Evolutionary conservation across 2,888 invertebrate species (phyloP).

Genomic region (Callinectes sapidus): DNA sequence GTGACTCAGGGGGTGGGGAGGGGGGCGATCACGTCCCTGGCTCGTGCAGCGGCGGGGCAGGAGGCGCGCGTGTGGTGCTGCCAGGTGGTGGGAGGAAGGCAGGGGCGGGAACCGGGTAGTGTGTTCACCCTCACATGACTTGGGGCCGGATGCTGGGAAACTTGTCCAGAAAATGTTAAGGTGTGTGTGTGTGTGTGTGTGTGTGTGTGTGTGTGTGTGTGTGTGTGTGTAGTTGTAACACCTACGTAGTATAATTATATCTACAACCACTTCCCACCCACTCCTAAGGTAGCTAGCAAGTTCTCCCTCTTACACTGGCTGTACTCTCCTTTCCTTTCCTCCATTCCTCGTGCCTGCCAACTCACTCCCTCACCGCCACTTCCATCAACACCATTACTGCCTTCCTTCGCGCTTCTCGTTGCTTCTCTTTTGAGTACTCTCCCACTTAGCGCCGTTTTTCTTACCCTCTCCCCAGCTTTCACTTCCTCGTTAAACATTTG

Average conservation of each 20-base stretch:
- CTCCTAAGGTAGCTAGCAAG: not conserved
- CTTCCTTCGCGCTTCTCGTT: not conserved
- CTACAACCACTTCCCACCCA: not conserved
- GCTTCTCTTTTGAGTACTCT: not conserved
- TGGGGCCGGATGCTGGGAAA: not conserved
- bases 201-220: slow-evolving; percentile 24
- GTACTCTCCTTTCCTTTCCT: not conserved
- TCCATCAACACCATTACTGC: not conserved
- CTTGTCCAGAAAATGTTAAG: not conserved
- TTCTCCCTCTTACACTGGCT: not conserved
- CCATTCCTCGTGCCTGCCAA: not conserved
- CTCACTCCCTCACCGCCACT: not conserved
- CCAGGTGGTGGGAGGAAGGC: not conserved
- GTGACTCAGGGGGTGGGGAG: not conserved
- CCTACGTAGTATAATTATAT: slow-evolving; percentile 1
- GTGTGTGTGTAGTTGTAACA: not conserved
- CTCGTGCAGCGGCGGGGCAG: not conserved
- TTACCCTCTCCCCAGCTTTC: not conserved
- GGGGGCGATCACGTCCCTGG: not conserved
- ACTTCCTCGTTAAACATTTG: not conserved
- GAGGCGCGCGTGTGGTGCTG: slow-evolving; percentile 3
- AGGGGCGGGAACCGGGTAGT: not conserved
- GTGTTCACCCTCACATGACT: slow-evolving; percentile 3
- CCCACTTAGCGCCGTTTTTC: not conserved
- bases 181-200: slow-evolving; percentile 19